Percentiles rank a stretch among this genome's conserved stretches.
Conservation (phyloP, 2,888 invertebrate species). For the Polymixis flavicincta region DNA sequence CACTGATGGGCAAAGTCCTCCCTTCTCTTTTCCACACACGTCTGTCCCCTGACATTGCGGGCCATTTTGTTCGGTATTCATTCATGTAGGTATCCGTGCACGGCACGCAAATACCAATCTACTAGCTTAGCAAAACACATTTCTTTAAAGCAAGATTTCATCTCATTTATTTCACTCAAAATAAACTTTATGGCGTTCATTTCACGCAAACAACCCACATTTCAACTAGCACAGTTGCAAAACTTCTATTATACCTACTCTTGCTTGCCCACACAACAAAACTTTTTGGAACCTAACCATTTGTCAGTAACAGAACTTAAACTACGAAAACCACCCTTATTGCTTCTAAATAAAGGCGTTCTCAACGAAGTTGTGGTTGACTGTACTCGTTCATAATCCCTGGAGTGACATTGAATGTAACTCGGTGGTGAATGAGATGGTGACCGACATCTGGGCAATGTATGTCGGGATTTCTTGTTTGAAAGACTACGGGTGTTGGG, state of each 20-base stretch:
- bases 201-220: slow-evolving; percentile 34
- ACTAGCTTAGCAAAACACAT: neutral
- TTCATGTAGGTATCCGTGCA: too few relatives aligned
- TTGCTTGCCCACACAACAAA: slow-evolving; percentile 18
- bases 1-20: too few relatives aligned
- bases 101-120: too few relatives aligned
- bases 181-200: slow-evolving; percentile 9
- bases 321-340: neutral
- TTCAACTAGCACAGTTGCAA: neutral
- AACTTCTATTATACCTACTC: slow-evolving; percentile 17
- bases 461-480: neutral
- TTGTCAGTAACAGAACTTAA: neutral
- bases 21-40: too few relatives aligned
- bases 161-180: neutral
- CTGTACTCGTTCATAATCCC: neutral
- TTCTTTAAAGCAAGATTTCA: neutral
- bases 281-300: slow-evolving; percentile 2
- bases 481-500: neutral
- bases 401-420: slow-evolving; percentile 27
- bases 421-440: slow-evolving; percentile 16
- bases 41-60: too few relatives aligned
- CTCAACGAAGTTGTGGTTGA: neutral
- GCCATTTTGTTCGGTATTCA: too few relatives aligned
- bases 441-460: slow-evolving; percentile 6
- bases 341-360: neutral